Evolutionary conservation across 2,888 invertebrate genomes (phyloP), one percentile per base, ranked within the genome.

Genomic region (Drosophila recens): DNA sequence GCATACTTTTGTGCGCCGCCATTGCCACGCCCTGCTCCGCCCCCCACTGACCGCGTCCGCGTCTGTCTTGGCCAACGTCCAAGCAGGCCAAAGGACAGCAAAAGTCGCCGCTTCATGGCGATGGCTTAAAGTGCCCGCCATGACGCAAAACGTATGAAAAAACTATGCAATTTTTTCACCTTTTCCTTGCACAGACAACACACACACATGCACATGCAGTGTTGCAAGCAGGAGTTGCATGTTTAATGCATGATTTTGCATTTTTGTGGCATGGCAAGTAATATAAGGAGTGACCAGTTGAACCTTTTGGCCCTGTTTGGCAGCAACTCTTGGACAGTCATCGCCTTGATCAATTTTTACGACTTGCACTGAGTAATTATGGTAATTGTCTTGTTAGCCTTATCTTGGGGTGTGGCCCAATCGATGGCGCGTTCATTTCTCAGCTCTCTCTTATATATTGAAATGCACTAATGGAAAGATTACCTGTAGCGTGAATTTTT

Each of bases 61-160:
- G 40, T 13, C 51, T 13, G 17, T 80, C 82, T 78, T 83, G 83
- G 82, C 85, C 66, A 56, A 2, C n/a, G 64, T 75, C 85, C 81
- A 85, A 77, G 62, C 72, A 57, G 67, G 67, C 58, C 45, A 74
- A 71, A 67, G 70, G 66, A 40, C 65, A 59, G 38, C 59, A 63
- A 15, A 68, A 75, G 45, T 69, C 61, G 68, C 62, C 66, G 54
- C 30, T 48, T 67, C 54, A 63, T 27, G 52, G 13, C 42, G 54
- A 15, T 72, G 56, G 59, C 77, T 77, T 62, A 66, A 80, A 75
- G 79, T 75, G 77, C 61, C 62, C 51, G 67, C 54, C 58, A 63
- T 75, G 79, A 70, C 72, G 57, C 63, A 73, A 65, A 82, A 79
- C 80, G 75, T 85, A 84, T 80, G 76, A 80, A 72, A 72, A 78